A percentile compares a stretch with the other conserved stretches of the same genome.
These are phyloP conservation scores for Drosophila punjabiensis DNA, from an alignment of 1,140 invertebrate species.

Conservation along the genomic window DNA sequence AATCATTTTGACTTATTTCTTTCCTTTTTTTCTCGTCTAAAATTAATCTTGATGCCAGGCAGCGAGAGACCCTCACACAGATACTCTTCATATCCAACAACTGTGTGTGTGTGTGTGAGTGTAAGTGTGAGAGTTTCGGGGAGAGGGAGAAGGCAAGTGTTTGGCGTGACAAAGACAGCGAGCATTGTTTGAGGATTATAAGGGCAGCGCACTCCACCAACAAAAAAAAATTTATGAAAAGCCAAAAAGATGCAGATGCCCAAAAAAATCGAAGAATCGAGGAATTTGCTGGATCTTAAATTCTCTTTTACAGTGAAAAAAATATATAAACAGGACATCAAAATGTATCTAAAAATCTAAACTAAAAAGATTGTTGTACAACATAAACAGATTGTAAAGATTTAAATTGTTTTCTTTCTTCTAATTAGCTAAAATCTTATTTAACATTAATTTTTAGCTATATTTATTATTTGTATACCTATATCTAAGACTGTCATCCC, in stretches of 20 bases:
- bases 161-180: constrained; percentile 28
- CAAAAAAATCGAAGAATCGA: neutral
- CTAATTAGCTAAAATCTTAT: too few species aligned
- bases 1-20: constrained; percentile 85
- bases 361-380: too few species aligned
- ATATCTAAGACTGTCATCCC: too few species aligned
- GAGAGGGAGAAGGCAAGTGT: constrained; percentile 23
- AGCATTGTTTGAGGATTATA: constrained; percentile 64
- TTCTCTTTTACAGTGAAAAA: neutral
- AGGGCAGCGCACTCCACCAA: constrained; percentile 45
- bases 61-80: constrained; percentile 49
- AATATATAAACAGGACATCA: too few species aligned
- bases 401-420: too few species aligned
- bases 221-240: constrained; percentile 34
- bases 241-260: constrained; percentile 23
- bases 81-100: constrained; percentile 17
- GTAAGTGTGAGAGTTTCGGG: constrained; percentile 16
- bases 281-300: neutral
- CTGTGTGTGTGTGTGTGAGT: constrained; percentile 5
- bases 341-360: too few species aligned
- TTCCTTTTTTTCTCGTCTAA: constrained; percentile 81
- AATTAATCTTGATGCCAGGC: constrained; percentile 84
- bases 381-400: too few species aligned
- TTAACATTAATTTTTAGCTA: too few species aligned
- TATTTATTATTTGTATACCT: too few species aligned